Evolutionary conservation across 2,797 vertebrate species (phyloP).

Genomic region (Danionella dracula): DNA sequence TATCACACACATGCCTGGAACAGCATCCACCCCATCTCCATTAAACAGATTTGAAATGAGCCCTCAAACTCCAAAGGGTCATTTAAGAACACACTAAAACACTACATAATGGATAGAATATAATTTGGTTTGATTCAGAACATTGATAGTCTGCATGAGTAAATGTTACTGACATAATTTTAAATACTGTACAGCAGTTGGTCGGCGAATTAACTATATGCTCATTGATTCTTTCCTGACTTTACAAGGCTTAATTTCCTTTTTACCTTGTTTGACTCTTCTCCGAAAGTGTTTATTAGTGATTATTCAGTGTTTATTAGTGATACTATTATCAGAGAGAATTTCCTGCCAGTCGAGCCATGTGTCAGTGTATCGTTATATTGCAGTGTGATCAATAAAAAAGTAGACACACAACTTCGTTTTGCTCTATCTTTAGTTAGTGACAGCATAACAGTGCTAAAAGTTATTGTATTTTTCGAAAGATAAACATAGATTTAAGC

Average conservation of each 20-base stretch:
- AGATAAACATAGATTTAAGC: too few species aligned
- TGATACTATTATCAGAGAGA: conserved; percentile 97
- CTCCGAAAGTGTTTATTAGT: conserved; percentile 78
- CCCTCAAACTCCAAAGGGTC: neutral
- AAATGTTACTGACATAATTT: neutral
- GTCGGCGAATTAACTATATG: too few species aligned
- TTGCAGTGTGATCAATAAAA: too few species aligned
- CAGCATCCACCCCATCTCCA: conserved; percentile 2
- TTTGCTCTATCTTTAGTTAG: too few species aligned
- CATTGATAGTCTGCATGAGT: neutral
- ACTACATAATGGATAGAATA: neutral
- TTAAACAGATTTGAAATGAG: neutral
- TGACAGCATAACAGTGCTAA: too few species aligned
- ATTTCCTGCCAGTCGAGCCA: conserved; percentile 90
- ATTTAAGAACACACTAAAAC: neutral
- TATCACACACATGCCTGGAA: conserved; percentile 35
- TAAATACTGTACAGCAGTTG: neutral
- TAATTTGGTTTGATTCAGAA: neutral
- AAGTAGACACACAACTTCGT: too few species aligned
- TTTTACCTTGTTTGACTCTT: conserved; percentile 76
- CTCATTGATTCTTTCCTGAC: too few species aligned
- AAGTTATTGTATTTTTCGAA: too few species aligned
- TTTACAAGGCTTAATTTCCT: conserved; percentile 67
- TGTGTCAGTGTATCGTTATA: conserved; percentile 95
- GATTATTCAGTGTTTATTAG: conserved; percentile 96